phyloP scores from a whole-genome alignment of 2,797 vertebrate genomes.

The Eospalax fontanierii region DNA sequence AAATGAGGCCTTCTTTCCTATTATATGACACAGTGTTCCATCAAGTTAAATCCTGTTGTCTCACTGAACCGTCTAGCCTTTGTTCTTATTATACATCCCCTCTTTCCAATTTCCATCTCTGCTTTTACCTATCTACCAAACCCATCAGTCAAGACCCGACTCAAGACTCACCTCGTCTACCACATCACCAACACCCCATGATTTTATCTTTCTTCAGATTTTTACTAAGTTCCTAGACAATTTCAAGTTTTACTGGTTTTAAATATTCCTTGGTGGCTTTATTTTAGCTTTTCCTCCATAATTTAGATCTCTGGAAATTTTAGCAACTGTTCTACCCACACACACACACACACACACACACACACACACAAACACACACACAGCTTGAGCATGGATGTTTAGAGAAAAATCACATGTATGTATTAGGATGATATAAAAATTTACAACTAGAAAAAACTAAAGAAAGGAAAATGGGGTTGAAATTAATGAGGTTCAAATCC shows the following conservation, averaged over 20 bases:
- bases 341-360: background rate
- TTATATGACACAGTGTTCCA: background rate
- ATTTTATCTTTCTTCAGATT: background rate
- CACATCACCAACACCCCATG: background rate
- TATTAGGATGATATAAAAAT: background rate
- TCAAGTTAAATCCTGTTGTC: background rate
- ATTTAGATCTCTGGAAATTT: constrained; percentile 14
- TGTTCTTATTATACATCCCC: background rate
- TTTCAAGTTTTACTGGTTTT: constrained; percentile 47
- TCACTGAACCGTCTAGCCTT: background rate
- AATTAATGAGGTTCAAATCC: constrained; percentile 9
- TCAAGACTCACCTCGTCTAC: background rate
- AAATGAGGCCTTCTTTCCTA: constrained; percentile 22
- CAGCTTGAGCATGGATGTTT: background rate
- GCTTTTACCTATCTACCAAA: background rate
- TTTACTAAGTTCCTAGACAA: constrained; percentile 9
- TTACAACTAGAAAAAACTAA: background rate
- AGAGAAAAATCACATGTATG: constrained; percentile 25
- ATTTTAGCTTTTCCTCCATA: constrained; percentile 12
- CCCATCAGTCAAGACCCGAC: background rate
- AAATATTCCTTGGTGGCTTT: constrained; percentile 32
- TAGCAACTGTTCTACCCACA: background rate
- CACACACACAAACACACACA: background rate
- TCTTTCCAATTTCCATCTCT: background rate
- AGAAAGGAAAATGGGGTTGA: background rate